Conservation (phyloP, 2,113 vertebrate genomes). For the Eulacestoma nigropectus region DNA sequence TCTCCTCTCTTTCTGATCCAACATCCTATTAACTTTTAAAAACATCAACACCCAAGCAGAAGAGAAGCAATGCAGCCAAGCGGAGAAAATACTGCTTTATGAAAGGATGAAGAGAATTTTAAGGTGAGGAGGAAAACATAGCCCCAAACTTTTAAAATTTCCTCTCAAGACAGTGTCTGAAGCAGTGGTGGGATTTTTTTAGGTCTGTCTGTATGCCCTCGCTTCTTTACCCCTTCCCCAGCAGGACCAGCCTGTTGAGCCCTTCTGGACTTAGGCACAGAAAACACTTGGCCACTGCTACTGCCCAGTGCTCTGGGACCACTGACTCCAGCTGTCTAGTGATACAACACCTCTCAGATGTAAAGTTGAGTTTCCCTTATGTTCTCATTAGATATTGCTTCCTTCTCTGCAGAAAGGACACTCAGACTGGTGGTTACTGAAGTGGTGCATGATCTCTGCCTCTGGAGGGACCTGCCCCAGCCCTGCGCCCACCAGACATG, state of each 20-base stretch:
- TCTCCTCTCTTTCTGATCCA: neutral
- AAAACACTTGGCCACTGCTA: neutral
- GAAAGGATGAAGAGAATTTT: neutral
- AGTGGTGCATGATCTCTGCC: no score
- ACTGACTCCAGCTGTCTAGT: neutral
- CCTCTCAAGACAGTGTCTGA: neutral
- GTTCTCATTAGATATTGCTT: neutral
- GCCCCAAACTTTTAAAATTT: neutral
- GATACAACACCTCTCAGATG: neutral
- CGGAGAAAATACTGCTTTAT: neutral
- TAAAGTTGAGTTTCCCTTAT: neutral
- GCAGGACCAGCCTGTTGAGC: neutral
- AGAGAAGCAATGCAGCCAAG: neutral
- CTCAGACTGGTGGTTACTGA: rapidly evolving
- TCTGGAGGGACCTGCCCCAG: neutral
- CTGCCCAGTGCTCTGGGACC: neutral
- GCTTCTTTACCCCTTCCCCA: neutral
- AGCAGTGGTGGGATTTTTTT: neutral
- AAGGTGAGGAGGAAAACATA: neutral
- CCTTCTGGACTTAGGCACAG: neutral
- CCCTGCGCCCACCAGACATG: neutral
- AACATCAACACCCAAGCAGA: neutral
- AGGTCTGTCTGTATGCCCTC: neutral
- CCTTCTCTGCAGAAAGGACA: neutral
- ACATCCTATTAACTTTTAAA: neutral